Percentiles rank a stretch among this genome's conserved stretches.
Conservation (phyloP, 2,797 vertebrate species). For the Enteromius treurensis region DNA sequence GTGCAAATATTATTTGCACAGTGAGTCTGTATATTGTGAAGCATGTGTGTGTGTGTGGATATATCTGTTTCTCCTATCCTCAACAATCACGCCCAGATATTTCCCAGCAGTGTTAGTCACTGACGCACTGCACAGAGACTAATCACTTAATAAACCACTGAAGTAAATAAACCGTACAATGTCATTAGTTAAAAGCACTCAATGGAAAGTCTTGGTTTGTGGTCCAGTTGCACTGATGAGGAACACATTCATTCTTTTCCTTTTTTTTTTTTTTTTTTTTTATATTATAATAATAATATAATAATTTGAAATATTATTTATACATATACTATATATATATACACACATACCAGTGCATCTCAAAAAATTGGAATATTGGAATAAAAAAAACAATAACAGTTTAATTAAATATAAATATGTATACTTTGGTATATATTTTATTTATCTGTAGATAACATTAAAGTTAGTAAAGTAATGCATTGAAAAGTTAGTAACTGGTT, state of each 20-base stretch:
- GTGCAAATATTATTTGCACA: neutral
- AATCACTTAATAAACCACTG: conserved; percentile 58
- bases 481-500: neutral
- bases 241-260: conserved; percentile 42
- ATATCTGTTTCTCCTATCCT: conserved; percentile 1
- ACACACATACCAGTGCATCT: too few relatives aligned
- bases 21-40: conserved; percentile 7
- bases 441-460: neutral
- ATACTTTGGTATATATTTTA: neutral
- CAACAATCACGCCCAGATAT: neutral
- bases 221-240: conserved; percentile 47
- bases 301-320: too few relatives aligned
- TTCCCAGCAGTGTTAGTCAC: conserved; percentile 14
- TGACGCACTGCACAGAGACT: neutral
- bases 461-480: neutral
- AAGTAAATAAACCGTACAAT: conserved; percentile 57
- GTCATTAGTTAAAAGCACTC: conserved; percentile 61
- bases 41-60: neutral
- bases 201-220: conserved; percentile 40
- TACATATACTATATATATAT: too few relatives aligned
- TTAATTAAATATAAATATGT: neutral
- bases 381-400: neutral
- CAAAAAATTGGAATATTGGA: too few relatives aligned
- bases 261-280: neutral
- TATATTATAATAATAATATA: too few relatives aligned